Evolutionary conservation across 2,888 invertebrate genomes (phyloP), one percentile per base, ranked within the genome.

Genomic region (Julus scandinavius): DNA sequence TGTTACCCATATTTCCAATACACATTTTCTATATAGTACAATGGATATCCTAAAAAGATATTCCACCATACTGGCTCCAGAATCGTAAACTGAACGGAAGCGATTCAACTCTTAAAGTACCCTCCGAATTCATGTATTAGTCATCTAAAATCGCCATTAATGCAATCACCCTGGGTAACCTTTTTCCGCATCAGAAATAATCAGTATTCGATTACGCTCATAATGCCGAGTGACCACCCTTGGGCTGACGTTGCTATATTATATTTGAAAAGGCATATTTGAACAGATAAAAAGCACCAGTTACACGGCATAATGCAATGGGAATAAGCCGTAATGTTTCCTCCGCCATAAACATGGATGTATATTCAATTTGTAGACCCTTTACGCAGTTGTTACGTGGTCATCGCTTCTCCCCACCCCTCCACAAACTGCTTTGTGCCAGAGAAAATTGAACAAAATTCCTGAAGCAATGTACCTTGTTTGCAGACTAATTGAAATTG

Each of bases 131-230:
- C 72, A 72, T 85, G 85, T 85, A 85, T 85, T 85, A 85, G 85
- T 85, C 85, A 85, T 85, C 85, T 72, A 72, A 72, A 72, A 72
- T 72, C 72, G 72, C 72, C 41, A 85, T 85, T 85, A 85, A 85
- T 85, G 49, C 85, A 85, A 85, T 85, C 85, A 85, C 85, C 85
- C 85, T 85, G 85, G 85, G 85, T 85, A 85, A 85, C 85, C 85
- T 85, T 85, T 85, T 85, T 85, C 85, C 49, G 85, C 85, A 85
- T 85, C 85, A 85, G 85, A 85, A 85, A 85, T 85, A 41, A 85
- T 85, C 85, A 85, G 85, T 41, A 85, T 85, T 85, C 85, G 85
- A 85, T 85, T 85, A 85, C 85, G 45, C 49, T 41, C 45, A 85
- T 85, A 85, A 85, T 85, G 85, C 85, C 85, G 49, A 85, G 45